These are phyloP conservation scores for Eremobia ochroleuca DNA, from an alignment of 2,888 invertebrate species.

Conservation along the genomic window DNA sequence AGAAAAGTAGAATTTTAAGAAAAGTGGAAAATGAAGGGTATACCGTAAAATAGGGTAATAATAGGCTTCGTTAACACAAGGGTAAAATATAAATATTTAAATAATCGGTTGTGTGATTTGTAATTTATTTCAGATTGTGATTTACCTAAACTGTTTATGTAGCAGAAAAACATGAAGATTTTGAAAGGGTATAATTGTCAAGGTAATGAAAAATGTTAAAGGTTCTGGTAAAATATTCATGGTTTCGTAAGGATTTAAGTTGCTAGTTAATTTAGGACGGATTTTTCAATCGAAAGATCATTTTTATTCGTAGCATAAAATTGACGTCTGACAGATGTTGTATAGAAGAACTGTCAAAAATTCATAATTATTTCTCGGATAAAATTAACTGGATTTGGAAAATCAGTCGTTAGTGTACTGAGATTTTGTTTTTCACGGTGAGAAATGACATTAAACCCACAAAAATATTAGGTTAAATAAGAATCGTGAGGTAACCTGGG, in stretches of 20 bases:
- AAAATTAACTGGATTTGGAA: too few relatives aligned
- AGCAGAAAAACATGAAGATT: not conserved
- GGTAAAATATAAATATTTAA: not conserved
- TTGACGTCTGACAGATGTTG: too few relatives aligned
- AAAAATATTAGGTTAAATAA: not conserved
- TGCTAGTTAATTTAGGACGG: too few relatives aligned
- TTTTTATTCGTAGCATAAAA: too few relatives aligned
- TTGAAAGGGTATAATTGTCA: not conserved
- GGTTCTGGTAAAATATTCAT: not conserved
- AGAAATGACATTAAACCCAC: not conserved
- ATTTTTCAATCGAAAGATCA: too few relatives aligned
- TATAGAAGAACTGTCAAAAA: too few relatives aligned
- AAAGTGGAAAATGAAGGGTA: not conserved
- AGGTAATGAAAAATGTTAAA: not conserved
- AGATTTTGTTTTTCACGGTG: not conserved
- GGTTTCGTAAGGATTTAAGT: not conserved
- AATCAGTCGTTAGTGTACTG: too few relatives aligned
- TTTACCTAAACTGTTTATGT: too few relatives aligned
- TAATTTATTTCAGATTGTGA: too few relatives aligned
- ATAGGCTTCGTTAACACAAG: not conserved
- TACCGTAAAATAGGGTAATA: conserved; percentile 1
- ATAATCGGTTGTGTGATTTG: not conserved
- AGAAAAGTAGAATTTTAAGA: not conserved
- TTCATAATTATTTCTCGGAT: too few relatives aligned
- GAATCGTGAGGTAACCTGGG: not conserved